These are phyloP conservation scores for Cataglyphis rosenhaueri DNA, from an alignment of 2,888 invertebrate species.

Conservation along the genomic window DNA sequence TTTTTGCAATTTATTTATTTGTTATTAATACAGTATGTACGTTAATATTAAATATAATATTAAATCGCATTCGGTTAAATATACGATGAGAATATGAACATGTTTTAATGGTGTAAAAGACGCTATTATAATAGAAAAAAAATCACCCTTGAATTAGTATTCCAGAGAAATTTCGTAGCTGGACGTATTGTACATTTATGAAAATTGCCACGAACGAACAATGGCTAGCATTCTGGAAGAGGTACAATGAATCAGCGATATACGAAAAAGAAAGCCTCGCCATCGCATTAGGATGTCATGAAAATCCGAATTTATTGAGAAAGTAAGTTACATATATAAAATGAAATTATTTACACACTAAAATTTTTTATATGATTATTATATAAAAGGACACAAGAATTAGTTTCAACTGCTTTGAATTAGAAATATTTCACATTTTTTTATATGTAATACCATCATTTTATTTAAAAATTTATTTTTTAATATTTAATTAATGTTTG, in stretches of 20 bases:
- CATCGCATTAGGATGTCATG: constrained; percentile 85
- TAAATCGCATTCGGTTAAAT: background rate
- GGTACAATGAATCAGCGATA: constrained; percentile 83
- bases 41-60: background rate
- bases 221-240: constrained; percentile 89
- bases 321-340: constrained; percentile 70
- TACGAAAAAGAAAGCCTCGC: constrained; percentile 89
- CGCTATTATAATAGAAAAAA: constrained; percentile 51
- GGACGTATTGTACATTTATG: constrained; percentile 90
- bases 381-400: background rate
- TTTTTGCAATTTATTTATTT: background rate
- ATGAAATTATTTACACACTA: background rate
- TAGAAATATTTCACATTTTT: background rate
- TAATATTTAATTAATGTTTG: too few species aligned
- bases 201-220: constrained; percentile 88
- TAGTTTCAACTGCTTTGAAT: background rate
- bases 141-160: constrained; percentile 85
- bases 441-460: too few species aligned
- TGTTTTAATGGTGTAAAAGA: background rate
- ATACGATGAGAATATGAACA: background rate
- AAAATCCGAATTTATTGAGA: constrained; percentile 83
- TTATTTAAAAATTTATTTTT: too few species aligned
- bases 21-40: background rate
- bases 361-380: background rate
- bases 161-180: constrained; percentile 88